Evolutionary conservation across 2,113 vertebrate genomes (phyloP).

Genomic region (Balaeniceps rex): DNA sequence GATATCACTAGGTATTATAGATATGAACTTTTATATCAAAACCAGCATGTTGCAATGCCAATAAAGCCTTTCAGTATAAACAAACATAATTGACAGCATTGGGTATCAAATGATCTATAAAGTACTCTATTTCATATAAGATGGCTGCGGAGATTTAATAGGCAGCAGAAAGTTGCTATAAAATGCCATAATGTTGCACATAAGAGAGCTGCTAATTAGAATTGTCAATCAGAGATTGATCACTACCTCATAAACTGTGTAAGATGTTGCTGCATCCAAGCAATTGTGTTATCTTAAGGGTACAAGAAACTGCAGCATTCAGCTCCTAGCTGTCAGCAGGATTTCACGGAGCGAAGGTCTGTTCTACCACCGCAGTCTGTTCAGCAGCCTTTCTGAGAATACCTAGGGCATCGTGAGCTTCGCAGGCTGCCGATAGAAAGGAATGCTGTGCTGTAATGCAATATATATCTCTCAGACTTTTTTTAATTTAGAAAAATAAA

Average conservation of each 20-base stretch:
- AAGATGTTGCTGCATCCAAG: constrained; percentile 55
- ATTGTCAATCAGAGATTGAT: constrained; percentile 77
- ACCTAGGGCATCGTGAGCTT: constrained; percentile 45
- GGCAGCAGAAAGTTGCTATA: constrained; percentile 46
- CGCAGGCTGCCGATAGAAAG: constrained; percentile 8
- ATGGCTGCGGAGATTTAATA: constrained; percentile 51
- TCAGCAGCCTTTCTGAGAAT: constrained; percentile 54
- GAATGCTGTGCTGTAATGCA: not conserved
- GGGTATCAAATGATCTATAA: constrained; percentile 58
- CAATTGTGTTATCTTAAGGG: constrained; percentile 70
- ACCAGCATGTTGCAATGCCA: not conserved
- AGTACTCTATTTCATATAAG: not conserved
- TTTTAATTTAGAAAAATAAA: not conserved
- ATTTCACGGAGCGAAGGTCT: constrained; percentile 42
- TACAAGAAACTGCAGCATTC: constrained; percentile 48
- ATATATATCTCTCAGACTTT: not conserved
- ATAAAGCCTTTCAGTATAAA: constrained; percentile 43
- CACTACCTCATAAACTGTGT: constrained; percentile 42
- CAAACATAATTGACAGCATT: constrained; percentile 34
- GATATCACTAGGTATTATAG: not conserved
- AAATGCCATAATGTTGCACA: constrained; percentile 52
- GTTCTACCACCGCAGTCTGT: constrained; percentile 57
- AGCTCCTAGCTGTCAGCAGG: constrained; percentile 66
- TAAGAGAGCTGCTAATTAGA: constrained; percentile 74
- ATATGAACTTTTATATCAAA: constrained; percentile 25